Conservation (phyloP, 64 coral and sea anemone species). For the Trachythela sp. region DNA sequence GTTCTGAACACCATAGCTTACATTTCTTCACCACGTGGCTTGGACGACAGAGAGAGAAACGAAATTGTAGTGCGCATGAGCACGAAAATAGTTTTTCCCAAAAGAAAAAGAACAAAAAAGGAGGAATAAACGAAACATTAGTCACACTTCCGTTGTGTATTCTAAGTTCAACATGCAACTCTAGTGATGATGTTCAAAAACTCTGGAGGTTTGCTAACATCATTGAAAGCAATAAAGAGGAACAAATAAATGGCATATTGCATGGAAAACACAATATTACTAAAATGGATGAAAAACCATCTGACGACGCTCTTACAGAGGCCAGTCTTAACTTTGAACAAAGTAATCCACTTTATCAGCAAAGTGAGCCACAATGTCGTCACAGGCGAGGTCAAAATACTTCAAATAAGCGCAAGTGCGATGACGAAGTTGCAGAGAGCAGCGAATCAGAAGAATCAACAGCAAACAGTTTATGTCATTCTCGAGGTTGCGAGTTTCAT, state of each 20-base stretch:
- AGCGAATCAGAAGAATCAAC: neutral
- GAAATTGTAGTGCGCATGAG: neutral
- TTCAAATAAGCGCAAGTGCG: neutral
- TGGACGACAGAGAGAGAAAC: neutral
- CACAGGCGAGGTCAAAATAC: neutral
- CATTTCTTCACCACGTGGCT: neutral
- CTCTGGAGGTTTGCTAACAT: conserved; percentile 19
- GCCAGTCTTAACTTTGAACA: neutral
- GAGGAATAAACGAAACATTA: neutral
- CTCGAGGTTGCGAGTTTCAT: neutral
- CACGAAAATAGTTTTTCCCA: neutral
- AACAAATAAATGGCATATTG: neutral
- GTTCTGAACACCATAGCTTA: neutral
- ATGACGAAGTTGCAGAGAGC: neutral
- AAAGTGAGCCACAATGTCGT: neutral
- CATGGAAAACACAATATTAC: neutral
- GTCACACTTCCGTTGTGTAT: neutral
- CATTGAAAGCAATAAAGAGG: neutral
- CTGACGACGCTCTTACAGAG: neutral
- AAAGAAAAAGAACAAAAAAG: neutral
- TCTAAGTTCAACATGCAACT: neutral
- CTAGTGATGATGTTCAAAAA: conserved; percentile 1
- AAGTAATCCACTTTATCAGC: neutral
- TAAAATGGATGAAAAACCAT: neutral
- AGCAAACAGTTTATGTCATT: neutral